These are phyloP conservation scores for Aurelia aurita DNA, from an alignment of 30 jellyfish, hydroid and myxozoan genomes.

Conservation along the genomic window DNA sequence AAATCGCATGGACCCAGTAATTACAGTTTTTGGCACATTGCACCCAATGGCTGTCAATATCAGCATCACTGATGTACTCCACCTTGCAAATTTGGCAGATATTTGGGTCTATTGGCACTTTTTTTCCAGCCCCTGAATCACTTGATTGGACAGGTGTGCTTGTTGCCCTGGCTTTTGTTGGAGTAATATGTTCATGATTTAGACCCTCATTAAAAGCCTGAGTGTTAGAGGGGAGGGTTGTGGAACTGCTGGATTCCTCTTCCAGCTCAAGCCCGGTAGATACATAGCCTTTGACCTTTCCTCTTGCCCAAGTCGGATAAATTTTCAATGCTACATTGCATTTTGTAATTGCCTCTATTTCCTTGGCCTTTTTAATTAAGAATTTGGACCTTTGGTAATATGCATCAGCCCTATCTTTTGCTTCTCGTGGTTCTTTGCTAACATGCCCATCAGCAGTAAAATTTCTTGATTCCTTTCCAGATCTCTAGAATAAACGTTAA, in stretches of 20 bases:
- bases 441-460: not conserved
- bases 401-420: conserved; percentile 4
- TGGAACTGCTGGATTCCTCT: not conserved
- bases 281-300: not conserved
- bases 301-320: conserved; percentile 13
- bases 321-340: conserved; percentile 6
- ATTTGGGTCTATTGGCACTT: not conserved
- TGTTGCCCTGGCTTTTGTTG: not conserved
- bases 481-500: conserved; percentile 1
- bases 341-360: not conserved
- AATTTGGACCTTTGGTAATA: conserved; percentile 2
- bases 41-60: conserved; percentile 5
- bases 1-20: conserved; percentile 8
- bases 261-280: not conserved
- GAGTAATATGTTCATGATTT: not conserved
- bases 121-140: not conserved
- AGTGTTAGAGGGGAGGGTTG: not conserved
- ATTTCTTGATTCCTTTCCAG: conserved; percentile 13
- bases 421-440: conserved; percentile 3
- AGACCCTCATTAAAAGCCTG: not conserved
- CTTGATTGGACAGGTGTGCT: not conserved
- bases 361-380: conserved; percentile 1
- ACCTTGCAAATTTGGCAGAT: conserved; percentile 13
- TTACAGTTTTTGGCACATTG: conserved; percentile 5
- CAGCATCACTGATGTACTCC: not conserved